Evolutionary conservation across 2,888 invertebrate genomes (phyloP).

Genomic region (Eucera pruinosa): DNA sequence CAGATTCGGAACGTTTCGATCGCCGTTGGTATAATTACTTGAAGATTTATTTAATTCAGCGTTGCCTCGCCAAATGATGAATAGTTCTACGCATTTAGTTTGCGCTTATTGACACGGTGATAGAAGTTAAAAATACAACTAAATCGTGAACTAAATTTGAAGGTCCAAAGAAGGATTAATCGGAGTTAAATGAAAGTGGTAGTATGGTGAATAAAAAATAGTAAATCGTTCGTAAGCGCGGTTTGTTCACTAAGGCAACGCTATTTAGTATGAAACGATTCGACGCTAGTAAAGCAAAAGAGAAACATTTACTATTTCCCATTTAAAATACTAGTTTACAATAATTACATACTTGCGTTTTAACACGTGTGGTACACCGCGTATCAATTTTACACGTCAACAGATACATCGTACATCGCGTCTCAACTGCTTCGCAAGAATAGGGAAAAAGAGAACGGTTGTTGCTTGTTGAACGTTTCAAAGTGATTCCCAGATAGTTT

Average conservation of each 20-base stretch:
- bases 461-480: conserved; percentile 11
- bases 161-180: too few relatives aligned
- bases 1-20: too few relatives aligned
- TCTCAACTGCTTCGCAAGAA: too few relatives aligned
- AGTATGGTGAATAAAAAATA: conserved; percentile 44
- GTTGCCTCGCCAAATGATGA: too few relatives aligned
- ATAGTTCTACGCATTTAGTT: too few relatives aligned
- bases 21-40: too few relatives aligned
- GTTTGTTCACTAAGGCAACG: neutral
- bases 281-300: neutral
- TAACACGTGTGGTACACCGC: conserved; percentile 10
- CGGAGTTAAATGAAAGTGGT: conserved; percentile 22
- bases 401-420: too few relatives aligned
- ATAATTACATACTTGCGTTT: conserved; percentile 30
- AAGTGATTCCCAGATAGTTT: conserved; percentile 4
- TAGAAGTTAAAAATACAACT: too few relatives aligned
- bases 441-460: neutral
- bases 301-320: conserved; percentile 49
- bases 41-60: too few relatives aligned
- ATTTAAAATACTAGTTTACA: conserved; percentile 43
- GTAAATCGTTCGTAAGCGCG: conserved; percentile 18
- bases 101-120: too few relatives aligned
- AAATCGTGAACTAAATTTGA: too few relatives aligned
- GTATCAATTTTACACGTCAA: conserved; percentile 28
- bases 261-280: neutral